Evolutionary conservation across 2,888 invertebrate genomes (phyloP).

Genomic region (Tuberolachnus salignus): DNA sequence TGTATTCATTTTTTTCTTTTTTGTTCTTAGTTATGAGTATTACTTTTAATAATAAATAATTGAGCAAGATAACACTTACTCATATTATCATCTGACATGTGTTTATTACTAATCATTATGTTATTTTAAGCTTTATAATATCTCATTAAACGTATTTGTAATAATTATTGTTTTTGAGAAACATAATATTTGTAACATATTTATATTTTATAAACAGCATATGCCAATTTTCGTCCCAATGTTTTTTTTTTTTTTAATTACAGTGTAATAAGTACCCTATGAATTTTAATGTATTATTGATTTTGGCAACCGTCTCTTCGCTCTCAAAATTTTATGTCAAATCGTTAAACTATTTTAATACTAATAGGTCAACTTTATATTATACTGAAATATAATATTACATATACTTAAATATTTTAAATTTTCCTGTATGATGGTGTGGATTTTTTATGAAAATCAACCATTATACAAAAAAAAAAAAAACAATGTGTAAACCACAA

Average conservation of each 20-base stretch:
- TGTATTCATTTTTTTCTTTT: constrained; percentile 15
- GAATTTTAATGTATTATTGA: not conserved
- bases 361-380: not conserved
- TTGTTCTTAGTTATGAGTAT: constrained; percentile 15
- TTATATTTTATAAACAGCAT: constrained; percentile 11
- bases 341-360: constrained; percentile 1
- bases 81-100: constrained; percentile 39
- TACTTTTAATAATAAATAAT: constrained; percentile 1
- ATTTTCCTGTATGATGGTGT: not conserved
- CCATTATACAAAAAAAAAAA: too few relatives aligned
- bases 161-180: constrained; percentile 8
- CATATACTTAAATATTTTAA: not conserved
- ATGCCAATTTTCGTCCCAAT: constrained; percentile 1
- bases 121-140: constrained; percentile 13
- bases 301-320: too few relatives aligned
- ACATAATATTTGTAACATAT: not conserved
- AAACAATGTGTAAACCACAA: too few relatives aligned
- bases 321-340: not conserved
- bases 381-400: not conserved
- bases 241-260: not conserved
- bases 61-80: constrained; percentile 19
- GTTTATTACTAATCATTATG: constrained; percentile 30
- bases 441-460: not conserved
- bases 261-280: not conserved
- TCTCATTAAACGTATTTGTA: constrained; percentile 20